Evolutionary conservation across 1,140 invertebrate genomes (phyloP).

Genomic region (Platyscapa corneri): DNA sequence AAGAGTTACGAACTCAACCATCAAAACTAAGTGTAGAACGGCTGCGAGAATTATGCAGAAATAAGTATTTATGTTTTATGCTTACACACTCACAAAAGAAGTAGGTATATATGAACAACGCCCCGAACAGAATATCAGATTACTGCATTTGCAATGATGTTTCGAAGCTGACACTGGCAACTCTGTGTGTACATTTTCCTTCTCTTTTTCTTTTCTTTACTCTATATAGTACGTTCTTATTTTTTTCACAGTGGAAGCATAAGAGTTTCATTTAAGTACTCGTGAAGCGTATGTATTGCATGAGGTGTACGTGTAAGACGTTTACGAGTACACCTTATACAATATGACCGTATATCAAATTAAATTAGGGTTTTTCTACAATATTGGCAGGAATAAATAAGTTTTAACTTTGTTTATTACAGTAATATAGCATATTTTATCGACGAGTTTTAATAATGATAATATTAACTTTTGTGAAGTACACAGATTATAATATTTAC

Average conservation of each 20-base stretch:
- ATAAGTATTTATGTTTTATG: not conserved
- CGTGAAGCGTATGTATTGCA: too few relatives aligned
- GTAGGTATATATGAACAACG: not conserved
- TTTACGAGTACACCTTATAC: too few relatives aligned
- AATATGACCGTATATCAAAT: too few relatives aligned
- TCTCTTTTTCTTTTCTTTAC: not conserved
- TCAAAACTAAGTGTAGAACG: not conserved
- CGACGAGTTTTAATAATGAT: too few relatives aligned
- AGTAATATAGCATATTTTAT: too few relatives aligned
- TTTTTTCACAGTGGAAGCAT: not conserved
- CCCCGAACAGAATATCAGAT: not conserved
- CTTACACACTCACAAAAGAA: not conserved
- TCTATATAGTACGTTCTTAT: not conserved
- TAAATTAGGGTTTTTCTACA: not conserved
- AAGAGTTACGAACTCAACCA: not conserved
- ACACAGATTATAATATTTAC: too few relatives aligned
- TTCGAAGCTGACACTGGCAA: not conserved
- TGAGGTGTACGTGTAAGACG: too few relatives aligned
- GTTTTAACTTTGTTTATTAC: too few relatives aligned
- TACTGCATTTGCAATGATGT: not conserved
- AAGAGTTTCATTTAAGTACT: too few relatives aligned
- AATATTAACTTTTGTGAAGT: too few relatives aligned
- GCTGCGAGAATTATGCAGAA: not conserved
- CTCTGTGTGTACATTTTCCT: not conserved
- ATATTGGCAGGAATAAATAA: not conserved